Evolutionary conservation across 2,888 invertebrate genomes (phyloP).

Genomic region (Drosophila siamana): DNA sequence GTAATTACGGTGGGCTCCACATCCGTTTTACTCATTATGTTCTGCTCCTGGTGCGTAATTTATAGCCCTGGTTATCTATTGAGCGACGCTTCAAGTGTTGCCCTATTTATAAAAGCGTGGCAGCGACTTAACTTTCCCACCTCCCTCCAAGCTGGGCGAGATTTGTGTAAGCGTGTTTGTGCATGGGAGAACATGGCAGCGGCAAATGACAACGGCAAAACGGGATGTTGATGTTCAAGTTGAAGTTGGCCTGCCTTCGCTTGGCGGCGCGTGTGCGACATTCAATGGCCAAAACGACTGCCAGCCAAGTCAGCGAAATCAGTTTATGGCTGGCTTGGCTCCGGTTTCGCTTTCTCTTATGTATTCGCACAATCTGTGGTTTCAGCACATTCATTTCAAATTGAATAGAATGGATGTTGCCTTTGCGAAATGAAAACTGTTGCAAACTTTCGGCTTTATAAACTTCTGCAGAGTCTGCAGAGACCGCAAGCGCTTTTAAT

Average conservation of each 20-base stretch:
- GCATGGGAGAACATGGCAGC: background rate
- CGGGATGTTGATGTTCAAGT: slow-evolving; percentile 6
- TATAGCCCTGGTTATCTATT: slow-evolving; percentile 55
- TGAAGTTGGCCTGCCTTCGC: slow-evolving; percentile 6
- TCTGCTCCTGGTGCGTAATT: slow-evolving; percentile 47
- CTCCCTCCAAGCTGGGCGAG: slow-evolving; percentile 1
- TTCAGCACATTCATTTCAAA: slow-evolving; percentile 29
- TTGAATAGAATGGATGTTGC: slow-evolving; percentile 20
- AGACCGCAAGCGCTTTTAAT: background rate
- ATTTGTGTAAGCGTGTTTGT: background rate
- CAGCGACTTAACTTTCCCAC: slow-evolving; percentile 20
- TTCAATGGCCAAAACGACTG: slow-evolving; percentile 34
- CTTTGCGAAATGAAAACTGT: slow-evolving; percentile 7
- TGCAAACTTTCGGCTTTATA: background rate
- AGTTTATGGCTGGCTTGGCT: slow-evolving; percentile 43
- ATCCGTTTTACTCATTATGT: background rate
- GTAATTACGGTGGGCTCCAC: slow-evolving; percentile 50
- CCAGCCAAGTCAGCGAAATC: slow-evolving; percentile 50
- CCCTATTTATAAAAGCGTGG: slow-evolving; percentile 47
- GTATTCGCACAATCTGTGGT: slow-evolving; percentile 30
- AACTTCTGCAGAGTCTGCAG: slow-evolving; percentile 17
- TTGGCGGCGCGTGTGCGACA: slow-evolving; percentile 46
- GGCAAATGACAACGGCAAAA: slow-evolving; percentile 1
- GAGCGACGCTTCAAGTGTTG: slow-evolving; percentile 56
- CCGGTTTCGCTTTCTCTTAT: slow-evolving; percentile 8